Base-by-base conservation (phyloP, 2,113 vertebrate genomes). In the Xenopus tropicalis region DNA sequence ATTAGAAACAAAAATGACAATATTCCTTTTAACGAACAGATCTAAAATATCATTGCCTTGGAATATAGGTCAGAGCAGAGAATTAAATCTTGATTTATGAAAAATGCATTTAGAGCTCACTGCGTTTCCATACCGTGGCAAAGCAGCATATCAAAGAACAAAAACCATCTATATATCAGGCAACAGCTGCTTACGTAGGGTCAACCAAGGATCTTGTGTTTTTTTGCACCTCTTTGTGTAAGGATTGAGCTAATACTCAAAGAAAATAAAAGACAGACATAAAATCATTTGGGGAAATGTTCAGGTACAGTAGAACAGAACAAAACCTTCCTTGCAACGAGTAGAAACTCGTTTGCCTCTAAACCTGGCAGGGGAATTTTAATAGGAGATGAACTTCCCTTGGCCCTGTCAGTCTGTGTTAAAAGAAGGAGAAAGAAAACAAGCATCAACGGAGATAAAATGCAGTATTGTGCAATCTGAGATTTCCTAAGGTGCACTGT, bases 341-440 rank as follows among this genome's bases (percentile, higher is more conserved):
- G 73, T 62, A 69, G 1, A 37, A 63, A 75, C 58, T 75, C n/a
- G 66, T 69, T 51, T 24, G 9, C 44, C 22, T 42, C 13, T 46
- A 17, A 29, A 75, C 42, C 19, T 69, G 65, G 72, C 72, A 75
- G 44, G 58, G 46, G 56, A 66, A n/a, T 12, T 23, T 61, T 25
- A 52, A 19, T 62, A 57, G 66, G 20, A 48, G 24, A 75, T 69
- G 72, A 62, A 61, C 43, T 52, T 43, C 25, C 44, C 65, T 74
- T 74, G 65, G 65, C 65, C 57, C 20, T 48, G 72, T 68, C 64
- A 74, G 20, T 74, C 64, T 74, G 12, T 46, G 72, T 74, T 67
- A 66, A 58, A 61, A 67, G 29, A 37, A 37, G 19, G 21, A 22
- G 56, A 62, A 68, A 61, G 57, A 46, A 68, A 74, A 20, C 62